These are phyloP conservation scores for Hydrocynus forskahlii DNA, from an alignment of 2,797 vertebrate genomes.

Conservation along the genomic window DNA sequence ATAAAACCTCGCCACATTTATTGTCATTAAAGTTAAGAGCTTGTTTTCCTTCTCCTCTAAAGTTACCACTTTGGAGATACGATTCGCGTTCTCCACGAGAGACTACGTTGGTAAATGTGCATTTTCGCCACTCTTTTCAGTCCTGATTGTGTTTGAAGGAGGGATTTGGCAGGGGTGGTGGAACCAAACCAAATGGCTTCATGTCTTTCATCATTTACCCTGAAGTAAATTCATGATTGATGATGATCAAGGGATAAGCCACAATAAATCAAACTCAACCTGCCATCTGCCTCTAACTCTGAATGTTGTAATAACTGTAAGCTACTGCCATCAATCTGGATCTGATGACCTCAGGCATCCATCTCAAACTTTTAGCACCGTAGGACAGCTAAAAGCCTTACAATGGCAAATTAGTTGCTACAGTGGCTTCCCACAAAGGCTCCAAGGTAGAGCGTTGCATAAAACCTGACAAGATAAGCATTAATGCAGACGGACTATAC, in stretches of 20 bases:
- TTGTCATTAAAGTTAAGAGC: not conserved
- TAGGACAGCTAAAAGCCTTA: constrained; percentile 15
- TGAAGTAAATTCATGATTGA: constrained; percentile 20
- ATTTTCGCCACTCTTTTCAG: not conserved
- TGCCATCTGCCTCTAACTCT: constrained; percentile 1
- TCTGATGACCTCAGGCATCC: constrained; percentile 12
- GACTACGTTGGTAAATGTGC: too few species aligned
- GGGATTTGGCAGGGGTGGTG: not conserved
- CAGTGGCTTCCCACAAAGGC: not conserved
- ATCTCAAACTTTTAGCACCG: not conserved
- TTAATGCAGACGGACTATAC: not conserved
- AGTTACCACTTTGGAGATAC: too few species aligned
- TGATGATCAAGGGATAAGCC: constrained; percentile 15
- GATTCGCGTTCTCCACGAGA: not conserved
- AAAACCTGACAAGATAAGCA: not conserved
- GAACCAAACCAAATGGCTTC: not conserved
- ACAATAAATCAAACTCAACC: constrained; percentile 14
- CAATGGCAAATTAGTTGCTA: constrained; percentile 15
- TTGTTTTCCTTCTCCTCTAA: too few species aligned
- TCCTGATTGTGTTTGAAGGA: not conserved
- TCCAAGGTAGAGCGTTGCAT: not conserved
- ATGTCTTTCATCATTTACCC: constrained; percentile 11
- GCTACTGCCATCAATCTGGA: not conserved
- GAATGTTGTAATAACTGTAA: constrained; percentile 1
- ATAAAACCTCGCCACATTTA: not conserved